These are phyloP conservation scores for Nyleta sp. DNA, from an alignment of 2,888 invertebrate genomes.

Conservation along the genomic window DNA sequence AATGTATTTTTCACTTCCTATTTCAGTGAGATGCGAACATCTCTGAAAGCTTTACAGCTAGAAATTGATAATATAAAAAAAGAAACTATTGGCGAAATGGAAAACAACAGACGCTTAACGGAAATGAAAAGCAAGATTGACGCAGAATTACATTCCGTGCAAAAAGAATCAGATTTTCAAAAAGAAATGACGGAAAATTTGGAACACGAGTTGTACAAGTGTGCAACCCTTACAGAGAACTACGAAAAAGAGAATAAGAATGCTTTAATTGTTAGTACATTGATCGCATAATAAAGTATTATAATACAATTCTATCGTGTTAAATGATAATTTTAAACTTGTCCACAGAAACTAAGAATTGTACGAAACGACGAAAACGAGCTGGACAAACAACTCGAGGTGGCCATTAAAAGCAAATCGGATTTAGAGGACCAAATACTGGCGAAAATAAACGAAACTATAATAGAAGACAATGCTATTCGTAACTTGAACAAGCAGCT, in stretches of 20 bases:
- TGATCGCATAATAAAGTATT: neutral
- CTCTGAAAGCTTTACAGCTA: slow-evolving; percentile 84
- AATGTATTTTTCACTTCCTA: neutral
- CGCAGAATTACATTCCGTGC: slow-evolving; percentile 83
- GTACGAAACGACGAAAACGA: slow-evolving; percentile 82
- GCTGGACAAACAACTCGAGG: slow-evolving; percentile 83
- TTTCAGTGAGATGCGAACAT: slow-evolving; percentile 85
- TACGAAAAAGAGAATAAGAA: slow-evolving; percentile 86
- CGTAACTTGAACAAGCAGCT: slow-evolving; percentile 83
- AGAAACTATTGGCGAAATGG: slow-evolving; percentile 86
- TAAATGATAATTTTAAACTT: slow-evolving; percentile 61
- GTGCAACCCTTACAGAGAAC: slow-evolving; percentile 84
- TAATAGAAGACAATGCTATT: slow-evolving; percentile 88
- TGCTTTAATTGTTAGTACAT: slow-evolving; percentile 66
- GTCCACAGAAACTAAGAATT: slow-evolving; percentile 84
- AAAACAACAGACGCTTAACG: slow-evolving; percentile 86
- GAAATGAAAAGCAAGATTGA: slow-evolving; percentile 85
- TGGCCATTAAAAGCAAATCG: slow-evolving; percentile 84
- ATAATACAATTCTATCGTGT: slow-evolving; percentile 8
- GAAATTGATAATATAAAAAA: slow-evolving; percentile 88
- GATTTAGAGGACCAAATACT: slow-evolving; percentile 87
- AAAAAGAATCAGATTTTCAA: slow-evolving; percentile 83
- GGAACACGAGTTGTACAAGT: slow-evolving; percentile 84
- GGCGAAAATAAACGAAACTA: slow-evolving; percentile 86
- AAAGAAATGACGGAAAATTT: slow-evolving; percentile 83